Evolutionary conservation across 1,140 invertebrate species (phyloP).

Genomic region (Drosophila bocqueti): DNA sequence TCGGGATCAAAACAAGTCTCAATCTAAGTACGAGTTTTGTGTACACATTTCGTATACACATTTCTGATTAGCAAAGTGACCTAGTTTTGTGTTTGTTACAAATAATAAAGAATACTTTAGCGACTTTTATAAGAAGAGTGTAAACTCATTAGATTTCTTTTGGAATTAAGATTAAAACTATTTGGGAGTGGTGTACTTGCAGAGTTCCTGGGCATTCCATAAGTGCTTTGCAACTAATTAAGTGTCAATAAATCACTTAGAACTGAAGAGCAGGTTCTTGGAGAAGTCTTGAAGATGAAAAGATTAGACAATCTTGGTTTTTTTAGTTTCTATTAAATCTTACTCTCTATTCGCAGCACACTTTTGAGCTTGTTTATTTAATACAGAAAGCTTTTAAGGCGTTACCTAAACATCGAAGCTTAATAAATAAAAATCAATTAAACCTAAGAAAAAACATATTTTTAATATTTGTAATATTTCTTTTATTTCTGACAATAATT

Average conservation of each 20-base stretch:
- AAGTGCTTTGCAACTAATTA: accelerated
- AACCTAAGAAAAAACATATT: not conserved
- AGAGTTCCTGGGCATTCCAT: too few species aligned
- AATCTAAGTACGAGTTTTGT: slow-evolving; percentile 35
- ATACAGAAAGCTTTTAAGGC: slow-evolving; percentile 41
- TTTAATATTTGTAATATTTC: not conserved
- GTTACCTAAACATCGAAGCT: slow-evolving; percentile 32
- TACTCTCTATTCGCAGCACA: slow-evolving; percentile 40
- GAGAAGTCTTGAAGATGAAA: not conserved
- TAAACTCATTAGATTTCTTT: not conserved
- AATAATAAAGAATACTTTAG: not conserved
- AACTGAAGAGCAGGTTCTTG: not conserved
- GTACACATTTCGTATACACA: slow-evolving; percentile 11
- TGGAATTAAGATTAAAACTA: not conserved
- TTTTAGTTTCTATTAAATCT: not conserved
- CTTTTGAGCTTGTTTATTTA: slow-evolving; percentile 50
- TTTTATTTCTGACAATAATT: not conserved
- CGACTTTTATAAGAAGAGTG: not conserved
- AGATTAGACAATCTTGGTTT: not conserved
- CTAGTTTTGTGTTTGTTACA: slow-evolving; percentile 10
- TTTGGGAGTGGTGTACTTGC: not conserved
- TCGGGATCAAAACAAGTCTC: slow-evolving; percentile 34
- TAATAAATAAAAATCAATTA: slow-evolving; percentile 12
- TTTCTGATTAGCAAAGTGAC: slow-evolving; percentile 35
- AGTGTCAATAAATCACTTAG: not conserved